Percentiles rank a stretch among this genome's conserved stretches.
Conservation (phyloP, 2,113 vertebrate genomes). For the Piaya cayana region DNA sequence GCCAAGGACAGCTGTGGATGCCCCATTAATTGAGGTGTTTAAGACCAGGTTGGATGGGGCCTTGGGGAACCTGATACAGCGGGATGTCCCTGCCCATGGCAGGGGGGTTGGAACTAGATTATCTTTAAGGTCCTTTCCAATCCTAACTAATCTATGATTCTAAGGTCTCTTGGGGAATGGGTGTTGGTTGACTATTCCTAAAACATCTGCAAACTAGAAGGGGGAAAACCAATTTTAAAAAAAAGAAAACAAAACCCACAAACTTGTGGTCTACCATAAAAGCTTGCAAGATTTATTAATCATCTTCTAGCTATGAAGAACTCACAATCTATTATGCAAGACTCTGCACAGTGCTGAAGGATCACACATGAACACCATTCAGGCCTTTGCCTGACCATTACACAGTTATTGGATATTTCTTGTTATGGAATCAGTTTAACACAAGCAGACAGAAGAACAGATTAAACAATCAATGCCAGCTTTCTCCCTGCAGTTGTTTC, state of each 20-base stretch:
- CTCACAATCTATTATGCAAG: rapidly evolving
- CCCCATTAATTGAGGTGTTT: too few relatives aligned
- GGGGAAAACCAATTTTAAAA: too few relatives aligned
- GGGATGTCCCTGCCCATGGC: too few relatives aligned
- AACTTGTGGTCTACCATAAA: background rate
- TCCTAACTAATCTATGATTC: too few relatives aligned
- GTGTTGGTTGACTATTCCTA: background rate
- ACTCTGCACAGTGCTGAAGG: background rate
- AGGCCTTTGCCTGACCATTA: background rate
- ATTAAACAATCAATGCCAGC: background rate
- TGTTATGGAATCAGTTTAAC: background rate
- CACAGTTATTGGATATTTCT: background rate
- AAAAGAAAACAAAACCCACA: background rate
- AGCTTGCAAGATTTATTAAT: background rate
- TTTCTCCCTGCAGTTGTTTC: background rate
- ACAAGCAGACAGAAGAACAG: background rate
- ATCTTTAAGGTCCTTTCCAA: too few relatives aligned
- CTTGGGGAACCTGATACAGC: too few relatives aligned
- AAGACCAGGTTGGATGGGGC: too few relatives aligned
- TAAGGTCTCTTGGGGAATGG: background rate
- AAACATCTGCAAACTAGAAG: background rate
- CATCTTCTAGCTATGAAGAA: background rate
- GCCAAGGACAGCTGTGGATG: too few relatives aligned
- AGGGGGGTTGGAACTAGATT: too few relatives aligned
- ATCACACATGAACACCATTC: rapidly evolving